Evolutionary conservation across 2,113 vertebrate species (phyloP).

Genomic region (Clarias gariepinus): DNA sequence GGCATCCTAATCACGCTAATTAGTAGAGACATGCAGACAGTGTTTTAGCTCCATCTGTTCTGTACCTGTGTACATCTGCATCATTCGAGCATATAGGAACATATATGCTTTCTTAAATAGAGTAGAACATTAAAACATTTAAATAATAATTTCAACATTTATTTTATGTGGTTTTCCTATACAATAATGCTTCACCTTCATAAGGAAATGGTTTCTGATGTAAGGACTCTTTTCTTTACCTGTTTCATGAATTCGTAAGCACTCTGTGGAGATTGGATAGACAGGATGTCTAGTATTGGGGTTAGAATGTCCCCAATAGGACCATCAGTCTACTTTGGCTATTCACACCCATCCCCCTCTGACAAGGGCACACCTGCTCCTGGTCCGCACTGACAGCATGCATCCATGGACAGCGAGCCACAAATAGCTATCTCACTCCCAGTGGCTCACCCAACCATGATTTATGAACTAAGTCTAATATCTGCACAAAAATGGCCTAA

Average conservation of each 20-base stretch:
- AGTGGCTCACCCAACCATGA: conserved; percentile 36
- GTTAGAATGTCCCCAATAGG: conserved; percentile 43
- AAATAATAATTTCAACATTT: background rate
- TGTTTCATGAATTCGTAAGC: background rate
- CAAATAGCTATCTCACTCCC: conserved; percentile 63
- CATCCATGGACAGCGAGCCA: conserved; percentile 45
- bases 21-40: conserved; percentile 31
- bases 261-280: conserved; percentile 1
- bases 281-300: conserved; percentile 31
- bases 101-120: conserved; percentile 6
- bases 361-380: conserved; percentile 49
- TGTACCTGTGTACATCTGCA: conserved; percentile 21
- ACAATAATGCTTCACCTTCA: background rate
- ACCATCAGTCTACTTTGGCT: conserved; percentile 33
- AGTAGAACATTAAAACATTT: background rate
- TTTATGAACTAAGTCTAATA: conserved; percentile 63
- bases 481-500: conserved; percentile 39
- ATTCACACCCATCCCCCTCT: conserved; percentile 49
- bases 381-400: conserved; percentile 43
- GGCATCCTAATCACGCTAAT: conserved; percentile 45
- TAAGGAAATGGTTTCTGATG: background rate
- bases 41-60: conserved; percentile 12
- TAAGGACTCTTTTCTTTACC: background rate
- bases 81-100: conserved; percentile 10
- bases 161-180: background rate